Evolutionary conservation across 2,113 vertebrate species (phyloP).

Genomic region (Amblyopsis rosae): DNA sequence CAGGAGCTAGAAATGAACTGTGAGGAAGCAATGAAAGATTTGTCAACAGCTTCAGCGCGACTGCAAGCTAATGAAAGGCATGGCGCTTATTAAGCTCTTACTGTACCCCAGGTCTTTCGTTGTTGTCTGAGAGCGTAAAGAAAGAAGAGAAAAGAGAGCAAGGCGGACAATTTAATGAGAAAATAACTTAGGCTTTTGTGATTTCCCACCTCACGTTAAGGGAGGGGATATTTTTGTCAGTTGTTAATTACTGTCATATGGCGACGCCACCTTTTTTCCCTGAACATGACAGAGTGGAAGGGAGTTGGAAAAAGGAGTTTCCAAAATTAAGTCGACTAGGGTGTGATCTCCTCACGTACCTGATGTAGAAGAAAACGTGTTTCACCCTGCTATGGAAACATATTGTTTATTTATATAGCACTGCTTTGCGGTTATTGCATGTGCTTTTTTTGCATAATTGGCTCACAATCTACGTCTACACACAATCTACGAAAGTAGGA

Average conservation of each 20-base stretch:
- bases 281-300: conserved; percentile 78
- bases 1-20: conserved; percentile 64
- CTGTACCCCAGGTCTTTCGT: conserved; percentile 78
- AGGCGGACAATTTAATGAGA: conserved; percentile 87
- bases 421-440: conserved; percentile 9
- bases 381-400: conserved; percentile 49
- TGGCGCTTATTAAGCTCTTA: conserved; percentile 81
- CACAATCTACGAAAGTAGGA: no score
- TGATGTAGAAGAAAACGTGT: conserved; percentile 66
- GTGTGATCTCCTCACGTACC: conserved; percentile 76
- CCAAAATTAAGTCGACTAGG: conserved; percentile 76
- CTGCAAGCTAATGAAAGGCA: conserved; percentile 68
- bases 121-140: conserved; percentile 19
- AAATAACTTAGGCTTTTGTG: conserved; percentile 85
- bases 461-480: conserved; percentile 14
- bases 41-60: conserved; percentile 57
- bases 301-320: conserved; percentile 22
- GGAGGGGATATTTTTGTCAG: conserved; percentile 95
- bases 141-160: conserved; percentile 73
- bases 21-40: conserved; percentile 75
- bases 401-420: conserved; percentile 36
- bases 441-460: not conserved
- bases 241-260: conserved; percentile 96
- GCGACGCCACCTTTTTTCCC: conserved; percentile 83
- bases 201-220: conserved; percentile 92